A percentile compares a stretch with the other conserved stretches of the same genome.
phyloP scores from a whole-genome alignment of 2,113 vertebrate species.

The Rhegmatorhina hoffmannsi region DNA sequence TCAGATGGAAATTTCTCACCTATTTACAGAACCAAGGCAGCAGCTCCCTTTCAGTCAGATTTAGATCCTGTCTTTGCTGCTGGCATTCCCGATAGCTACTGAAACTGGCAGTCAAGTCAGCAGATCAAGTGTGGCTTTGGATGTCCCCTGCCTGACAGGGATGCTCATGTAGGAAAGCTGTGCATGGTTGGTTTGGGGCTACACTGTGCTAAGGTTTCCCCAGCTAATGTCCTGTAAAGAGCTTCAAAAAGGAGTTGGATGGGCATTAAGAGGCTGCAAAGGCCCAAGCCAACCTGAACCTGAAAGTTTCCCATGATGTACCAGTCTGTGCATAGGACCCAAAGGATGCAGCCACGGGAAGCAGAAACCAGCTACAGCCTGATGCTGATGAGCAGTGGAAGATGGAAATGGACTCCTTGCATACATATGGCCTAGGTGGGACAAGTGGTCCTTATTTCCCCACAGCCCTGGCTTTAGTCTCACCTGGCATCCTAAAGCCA shows the following conservation, averaged over 20 bases:
- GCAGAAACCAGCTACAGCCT: neutral
- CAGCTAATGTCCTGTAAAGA: neutral
- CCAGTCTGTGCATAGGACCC: rapidly evolving
- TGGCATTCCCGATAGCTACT: neutral
- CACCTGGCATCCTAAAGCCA: neutral
- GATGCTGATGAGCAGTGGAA: neutral
- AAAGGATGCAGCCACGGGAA: neutral
- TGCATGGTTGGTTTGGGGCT: neutral
- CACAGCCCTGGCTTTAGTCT: neutral
- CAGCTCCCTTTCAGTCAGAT: neutral
- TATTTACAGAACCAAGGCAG: neutral
- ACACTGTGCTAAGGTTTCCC: rapidly evolving
- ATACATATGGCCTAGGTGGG: neutral
- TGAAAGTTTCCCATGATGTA: neutral
- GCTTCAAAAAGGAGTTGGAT: neutral
- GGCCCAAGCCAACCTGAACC: rapidly evolving
- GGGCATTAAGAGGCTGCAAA: neutral
- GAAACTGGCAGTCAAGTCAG: neutral
- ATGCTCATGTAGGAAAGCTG: neutral
- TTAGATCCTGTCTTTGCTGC: neutral
- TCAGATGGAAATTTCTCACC: neutral
- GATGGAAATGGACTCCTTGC: neutral
- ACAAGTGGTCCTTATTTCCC: neutral
- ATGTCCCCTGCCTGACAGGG: neutral
- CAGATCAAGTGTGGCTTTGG: neutral